Conservation (phyloP, 2,888 invertebrate genomes). For the Platypus cylindrus region DNA sequence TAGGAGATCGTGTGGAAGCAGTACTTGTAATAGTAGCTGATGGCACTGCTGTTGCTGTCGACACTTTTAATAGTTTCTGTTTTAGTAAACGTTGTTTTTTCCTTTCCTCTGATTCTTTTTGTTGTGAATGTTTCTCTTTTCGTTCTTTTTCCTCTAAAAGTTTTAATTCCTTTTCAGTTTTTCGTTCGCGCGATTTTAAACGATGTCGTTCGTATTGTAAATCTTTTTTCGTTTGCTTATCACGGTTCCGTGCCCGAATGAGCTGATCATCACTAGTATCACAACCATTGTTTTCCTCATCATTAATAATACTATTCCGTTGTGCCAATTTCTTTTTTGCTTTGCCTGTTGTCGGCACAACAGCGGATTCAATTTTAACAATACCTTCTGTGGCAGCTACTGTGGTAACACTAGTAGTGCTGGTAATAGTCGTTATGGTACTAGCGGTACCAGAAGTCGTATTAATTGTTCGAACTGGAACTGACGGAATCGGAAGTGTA, state of each 20-base stretch:
- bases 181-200: conserved; percentile 15
- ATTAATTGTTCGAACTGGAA: no score
- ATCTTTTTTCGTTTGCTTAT: conserved; percentile 14
- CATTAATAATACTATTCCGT: conserved; percentile 23
- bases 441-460: no score
- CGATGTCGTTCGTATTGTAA: conserved; percentile 16
- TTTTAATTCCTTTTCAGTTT: conserved; percentile 14
- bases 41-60: conserved; percentile 53
- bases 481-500: no score
- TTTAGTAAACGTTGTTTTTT: no score
- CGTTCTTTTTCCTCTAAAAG: conserved; percentile 16
- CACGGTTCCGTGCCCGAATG: conserved; percentile 8
- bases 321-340: conserved; percentile 29
- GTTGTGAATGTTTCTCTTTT: conserved; percentile 25
- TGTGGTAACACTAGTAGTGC: no score
- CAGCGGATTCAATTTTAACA: conserved; percentile 23
- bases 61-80: conserved; percentile 23
- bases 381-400: conserved; percentile 15
- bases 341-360: conserved; percentile 30
- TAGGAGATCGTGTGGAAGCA: no score
- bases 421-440: no score
- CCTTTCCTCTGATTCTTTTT: conserved; percentile 26
- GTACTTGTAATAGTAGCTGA: conserved; percentile 61
- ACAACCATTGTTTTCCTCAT: conserved; percentile 13
- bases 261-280: conserved; percentile 10